Evolutionary conservation across 37 sponge, comb jelly and placozoan species (phyloP).

Genomic region (Ianthella basta): DNA sequence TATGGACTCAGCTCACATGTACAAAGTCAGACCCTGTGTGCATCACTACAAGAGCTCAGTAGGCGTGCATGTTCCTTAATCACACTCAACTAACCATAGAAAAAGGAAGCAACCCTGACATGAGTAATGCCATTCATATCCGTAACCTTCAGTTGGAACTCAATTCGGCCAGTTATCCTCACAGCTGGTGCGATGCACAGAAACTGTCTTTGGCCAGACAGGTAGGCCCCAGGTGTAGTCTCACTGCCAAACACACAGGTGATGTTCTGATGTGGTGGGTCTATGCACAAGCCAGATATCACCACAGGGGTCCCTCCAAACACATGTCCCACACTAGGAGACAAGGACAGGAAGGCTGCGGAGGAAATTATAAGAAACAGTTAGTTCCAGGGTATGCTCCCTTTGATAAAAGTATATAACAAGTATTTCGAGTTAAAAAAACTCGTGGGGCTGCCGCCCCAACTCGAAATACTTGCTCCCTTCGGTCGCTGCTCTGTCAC

Average conservation of each 20-base stretch:
- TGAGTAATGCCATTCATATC: not conserved
- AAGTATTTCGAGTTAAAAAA: too few species aligned
- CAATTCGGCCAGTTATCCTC: slow-evolving; percentile 28
- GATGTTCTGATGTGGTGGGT: slow-evolving; percentile 25
- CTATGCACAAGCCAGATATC: slow-evolving; percentile 24
- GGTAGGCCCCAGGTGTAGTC: not conserved
- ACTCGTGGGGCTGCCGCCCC: too few species aligned
- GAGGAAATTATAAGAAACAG: not conserved
- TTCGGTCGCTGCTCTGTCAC: too few species aligned
- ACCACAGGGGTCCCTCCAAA: slow-evolving; percentile 27
- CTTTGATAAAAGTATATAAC: too few species aligned
- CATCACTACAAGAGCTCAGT: too few species aligned
- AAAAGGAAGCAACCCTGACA: too few species aligned
- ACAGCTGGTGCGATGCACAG: slow-evolving; percentile 55
- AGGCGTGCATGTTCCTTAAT: too few species aligned
- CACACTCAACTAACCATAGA: too few species aligned
- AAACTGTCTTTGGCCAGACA: slow-evolving; percentile 8
- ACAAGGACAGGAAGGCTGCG: not conserved
- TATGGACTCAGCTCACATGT: too few species aligned
- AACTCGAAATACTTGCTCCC: too few species aligned
- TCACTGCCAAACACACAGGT: slow-evolving; percentile 45
- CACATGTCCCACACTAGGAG: not conserved
- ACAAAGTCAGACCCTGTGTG: too few species aligned
- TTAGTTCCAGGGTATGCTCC: too few species aligned
- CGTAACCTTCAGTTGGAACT: slow-evolving; percentile 17